Conservation (phyloP, 2,113 vertebrate genomes). For the Gasterosteus aculeatus region DNA sequence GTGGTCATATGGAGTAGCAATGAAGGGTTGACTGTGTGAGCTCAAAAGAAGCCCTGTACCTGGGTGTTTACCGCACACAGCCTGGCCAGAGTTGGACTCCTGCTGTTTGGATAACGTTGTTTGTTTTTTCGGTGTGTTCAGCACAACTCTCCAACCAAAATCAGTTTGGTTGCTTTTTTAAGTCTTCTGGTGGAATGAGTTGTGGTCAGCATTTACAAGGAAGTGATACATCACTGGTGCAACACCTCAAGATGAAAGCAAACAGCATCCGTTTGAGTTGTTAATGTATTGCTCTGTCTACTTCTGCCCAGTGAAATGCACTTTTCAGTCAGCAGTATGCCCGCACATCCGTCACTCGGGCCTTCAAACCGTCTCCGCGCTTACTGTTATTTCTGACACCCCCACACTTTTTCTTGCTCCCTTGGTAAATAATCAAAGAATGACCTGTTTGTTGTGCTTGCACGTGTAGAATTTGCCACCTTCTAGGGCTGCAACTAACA, state of each 20-base stretch:
- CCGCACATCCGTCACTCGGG: background rate
- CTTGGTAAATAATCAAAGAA: background rate
- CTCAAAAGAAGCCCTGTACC: constrained; percentile 74
- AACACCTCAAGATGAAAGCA: constrained; percentile 48
- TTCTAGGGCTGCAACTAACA: too few relatives aligned
- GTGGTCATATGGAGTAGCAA: constrained; percentile 25
- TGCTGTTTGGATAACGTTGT: constrained; percentile 53
- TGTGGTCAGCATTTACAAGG: constrained; percentile 51
- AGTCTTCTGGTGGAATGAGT: constrained; percentile 34
- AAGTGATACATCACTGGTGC: constrained; percentile 47
- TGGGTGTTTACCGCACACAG: constrained; percentile 60
- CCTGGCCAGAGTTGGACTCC: constrained; percentile 17
- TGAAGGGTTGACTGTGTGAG: constrained; percentile 72
- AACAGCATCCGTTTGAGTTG: constrained; percentile 41
- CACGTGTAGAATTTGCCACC: background rate
- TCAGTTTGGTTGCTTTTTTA: constrained; percentile 49
- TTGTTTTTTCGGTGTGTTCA: constrained; percentile 44
- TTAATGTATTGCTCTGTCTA: constrained; percentile 48
- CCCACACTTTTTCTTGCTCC: background rate
- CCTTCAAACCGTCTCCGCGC: background rate
- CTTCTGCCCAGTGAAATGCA: constrained; percentile 31
- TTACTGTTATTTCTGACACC: background rate
- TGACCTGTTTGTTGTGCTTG: background rate
- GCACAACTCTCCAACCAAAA: constrained; percentile 57
- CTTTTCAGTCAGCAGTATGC: constrained; percentile 37